A percentile compares a stretch with the other conserved stretches of the same genome.
Conservation (phyloP, 2,797 vertebrate genomes). For the Ctenopoma multispine region DNA sequence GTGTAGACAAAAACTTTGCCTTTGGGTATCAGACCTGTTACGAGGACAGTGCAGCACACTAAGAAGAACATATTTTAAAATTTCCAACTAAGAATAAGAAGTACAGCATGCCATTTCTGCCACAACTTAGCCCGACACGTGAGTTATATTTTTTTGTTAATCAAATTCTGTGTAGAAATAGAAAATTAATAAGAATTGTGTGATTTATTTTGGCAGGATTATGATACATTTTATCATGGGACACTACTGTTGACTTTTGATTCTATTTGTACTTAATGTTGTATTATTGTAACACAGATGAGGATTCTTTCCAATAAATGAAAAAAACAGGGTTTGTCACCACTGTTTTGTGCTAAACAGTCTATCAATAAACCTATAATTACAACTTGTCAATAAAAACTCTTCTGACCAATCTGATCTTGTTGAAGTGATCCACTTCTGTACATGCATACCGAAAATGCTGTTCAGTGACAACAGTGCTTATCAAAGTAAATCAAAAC, state of each 20-base stretch:
- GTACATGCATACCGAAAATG: too few relatives aligned
- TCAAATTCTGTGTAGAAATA: constrained; percentile 11
- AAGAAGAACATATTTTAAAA: constrained; percentile 45
- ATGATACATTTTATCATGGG: background rate
- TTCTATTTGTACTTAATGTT: background rate
- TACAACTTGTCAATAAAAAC: constrained; percentile 9
- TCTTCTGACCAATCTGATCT: background rate
- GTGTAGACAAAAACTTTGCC: constrained; percentile 54
- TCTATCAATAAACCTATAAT: constrained; percentile 5
- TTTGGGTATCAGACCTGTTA: constrained; percentile 45
- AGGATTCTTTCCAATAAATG: too few relatives aligned
- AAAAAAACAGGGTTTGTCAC: background rate
- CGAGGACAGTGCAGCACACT: constrained; percentile 47
- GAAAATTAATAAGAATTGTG: background rate
- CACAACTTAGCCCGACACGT: constrained; percentile 66
- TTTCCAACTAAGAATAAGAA: constrained; percentile 32
- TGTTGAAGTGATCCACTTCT: background rate
- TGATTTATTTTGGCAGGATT: background rate
- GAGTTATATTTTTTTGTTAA: constrained; percentile 34
- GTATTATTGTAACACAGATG: background rate
- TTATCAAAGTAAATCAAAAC: background rate
- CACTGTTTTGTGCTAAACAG: background rate
- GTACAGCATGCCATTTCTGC: constrained; percentile 66
- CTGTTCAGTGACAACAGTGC: too few relatives aligned
- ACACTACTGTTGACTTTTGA: background rate